These are phyloP conservation scores for Eleutherodactylus coqui DNA, from an alignment of 2,797 vertebrate genomes.

Conservation along the genomic window DNA sequence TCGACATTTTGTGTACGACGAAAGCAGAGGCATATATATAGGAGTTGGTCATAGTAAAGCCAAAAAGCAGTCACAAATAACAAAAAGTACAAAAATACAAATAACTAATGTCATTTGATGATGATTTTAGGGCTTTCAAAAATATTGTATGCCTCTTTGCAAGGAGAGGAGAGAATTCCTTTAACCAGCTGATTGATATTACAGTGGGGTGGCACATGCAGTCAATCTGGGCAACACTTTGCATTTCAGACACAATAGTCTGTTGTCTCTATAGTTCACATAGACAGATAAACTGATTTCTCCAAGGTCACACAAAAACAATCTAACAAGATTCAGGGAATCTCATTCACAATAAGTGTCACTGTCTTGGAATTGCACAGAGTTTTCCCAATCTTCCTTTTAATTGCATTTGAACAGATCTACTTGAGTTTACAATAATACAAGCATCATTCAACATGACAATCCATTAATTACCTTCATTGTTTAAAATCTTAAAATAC, in stretches of 20 bases:
- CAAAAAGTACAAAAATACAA: background rate
- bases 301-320: conserved; percentile 36
- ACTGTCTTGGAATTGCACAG: background rate
- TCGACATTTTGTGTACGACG: too few relatives aligned
- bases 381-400: conserved; percentile 5
- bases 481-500: conserved; percentile 31
- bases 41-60: background rate
- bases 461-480: conserved; percentile 41
- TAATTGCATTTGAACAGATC: conserved; percentile 36
- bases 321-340: conserved; percentile 9
- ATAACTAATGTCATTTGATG: background rate
- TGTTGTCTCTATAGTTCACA: conserved; percentile 13
- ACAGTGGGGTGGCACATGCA: background rate
- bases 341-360: conserved; percentile 6
- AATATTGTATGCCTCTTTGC: background rate
- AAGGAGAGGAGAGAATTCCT: background rate
- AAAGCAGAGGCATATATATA: too few relatives aligned
- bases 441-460: conserved; percentile 23
- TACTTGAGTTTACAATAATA: conserved; percentile 17
- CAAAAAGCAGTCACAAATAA: background rate
- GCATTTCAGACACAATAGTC: background rate
- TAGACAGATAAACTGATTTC: conserved; percentile 22
- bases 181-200: background rate
- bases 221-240: background rate
- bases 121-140: background rate